Percentiles rank a stretch among this genome's conserved stretches.
phyloP scores from a whole-genome alignment of 2,113 vertebrate species.

The Salminus brasiliensis region DNA sequence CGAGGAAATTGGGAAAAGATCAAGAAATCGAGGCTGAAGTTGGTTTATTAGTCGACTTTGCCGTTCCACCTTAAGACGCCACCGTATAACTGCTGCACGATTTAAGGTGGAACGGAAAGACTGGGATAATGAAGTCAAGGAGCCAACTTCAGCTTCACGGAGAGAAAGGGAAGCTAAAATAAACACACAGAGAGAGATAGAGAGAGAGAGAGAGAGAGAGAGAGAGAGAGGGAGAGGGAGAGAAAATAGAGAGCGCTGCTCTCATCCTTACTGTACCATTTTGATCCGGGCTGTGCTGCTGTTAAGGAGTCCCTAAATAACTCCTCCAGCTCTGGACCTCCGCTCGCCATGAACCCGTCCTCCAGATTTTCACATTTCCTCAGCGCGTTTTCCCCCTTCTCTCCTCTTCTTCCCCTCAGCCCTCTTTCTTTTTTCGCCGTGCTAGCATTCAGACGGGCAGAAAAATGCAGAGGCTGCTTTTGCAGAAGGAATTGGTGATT shows the following conservation, averaged over 20 bases:
- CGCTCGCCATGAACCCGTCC: constrained; percentile 80
- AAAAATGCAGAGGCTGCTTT: constrained; percentile 79
- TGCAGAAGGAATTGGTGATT: constrained; percentile 83
- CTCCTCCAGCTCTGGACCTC: constrained; percentile 74
- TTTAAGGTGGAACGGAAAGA: no score
- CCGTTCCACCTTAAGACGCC: no score
- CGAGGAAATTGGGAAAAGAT: constrained; percentile 66
- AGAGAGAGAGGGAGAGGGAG: constrained; percentile 45
- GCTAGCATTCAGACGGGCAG: constrained; percentile 74
- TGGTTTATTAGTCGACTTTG: no score
- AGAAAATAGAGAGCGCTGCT: no score
- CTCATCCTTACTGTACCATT: constrained; percentile 80
- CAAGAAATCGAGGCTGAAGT: no score
- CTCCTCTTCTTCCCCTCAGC: constrained; percentile 11
- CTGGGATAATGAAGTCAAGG: no score
- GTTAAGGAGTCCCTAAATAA: constrained; percentile 78
- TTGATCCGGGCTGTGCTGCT: constrained; percentile 80
- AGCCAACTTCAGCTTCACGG: no score
- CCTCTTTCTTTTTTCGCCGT: constrained; percentile 59
- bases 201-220: constrained; percentile 41
- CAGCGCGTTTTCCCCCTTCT: constrained; percentile 55
- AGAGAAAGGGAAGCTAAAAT: neutral
- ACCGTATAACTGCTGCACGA: no score
- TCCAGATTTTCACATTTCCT: constrained; percentile 74
- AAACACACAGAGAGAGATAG: neutral